Base-by-base conservation (phyloP, 2,888 invertebrate species). In the Eutolmus rufibarbis region DNA sequence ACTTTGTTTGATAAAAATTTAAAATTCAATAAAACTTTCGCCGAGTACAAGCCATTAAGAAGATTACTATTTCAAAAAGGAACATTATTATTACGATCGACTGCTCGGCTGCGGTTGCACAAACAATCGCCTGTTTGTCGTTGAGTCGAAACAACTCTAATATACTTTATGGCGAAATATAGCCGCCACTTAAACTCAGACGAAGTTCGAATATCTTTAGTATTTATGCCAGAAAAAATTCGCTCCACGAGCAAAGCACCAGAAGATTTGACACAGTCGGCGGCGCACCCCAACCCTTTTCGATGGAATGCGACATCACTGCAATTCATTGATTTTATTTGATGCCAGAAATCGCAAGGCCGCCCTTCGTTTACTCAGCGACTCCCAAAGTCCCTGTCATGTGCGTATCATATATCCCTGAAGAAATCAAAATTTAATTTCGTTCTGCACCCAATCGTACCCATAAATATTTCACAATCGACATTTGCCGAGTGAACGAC, bases 381-480 rank as follows among this genome's bases (percentile, higher is more conserved):
- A 46, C 16, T 85, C 74, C 46, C 85, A 23, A 74, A 74, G 74
- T 85, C 85, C 85, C 85, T 46, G 85, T 85, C 85, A 85, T 85
- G 85, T 85, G 85, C 85, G 85, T 85, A 85, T 74, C 51, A 82
- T 74, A 87, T 74, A 87, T 84, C 88, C 88, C 88, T 12, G 19
- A 88, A 88, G 88, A 88, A 88, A 88, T 88, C 88, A 88, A 85
- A 88, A 88, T 88, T 88, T 88, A 86, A 88, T 88, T 88, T 88
- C 78, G 77, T 78, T 74, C 82, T 77, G 77, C 87, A 88, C 87
- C 87, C 66, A 57, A 37, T 77, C 84, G 82, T 66, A 43, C 76
- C 74, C 88, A 74, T 88, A 88, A 88, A 88, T 87, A 88, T 85
- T 88, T 85, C 77, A 88, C 46, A 40, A 78, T 84, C 57, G 87